Evolutionary conservation across 2,113 vertebrate genomes (phyloP), one percentile per base, ranked within the genome.

Genomic region (Camelus bactrianus): DNA sequence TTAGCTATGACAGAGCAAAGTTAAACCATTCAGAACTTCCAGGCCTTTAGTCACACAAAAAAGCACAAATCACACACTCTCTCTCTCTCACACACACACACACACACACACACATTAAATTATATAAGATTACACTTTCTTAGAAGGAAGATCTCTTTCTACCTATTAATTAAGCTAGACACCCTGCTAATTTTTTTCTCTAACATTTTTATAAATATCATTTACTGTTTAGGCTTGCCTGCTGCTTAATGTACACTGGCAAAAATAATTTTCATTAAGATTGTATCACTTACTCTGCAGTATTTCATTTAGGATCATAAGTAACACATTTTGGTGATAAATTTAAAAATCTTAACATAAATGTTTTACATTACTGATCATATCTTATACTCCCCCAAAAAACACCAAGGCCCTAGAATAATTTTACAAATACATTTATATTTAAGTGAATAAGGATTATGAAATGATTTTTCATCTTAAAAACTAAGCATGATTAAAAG

Each of bases 231-330:
- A 7, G 26, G 62, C 24, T 72, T 86, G 6, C 88, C 48, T 76
- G 2, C 28, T 75, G 26, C 38, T 65, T 84, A 89, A 64, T 22
- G 6, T 96, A 89, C 12, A 56, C 0, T 91, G 65, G 58, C 76
- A 91, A 95, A 93, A 89, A 56, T 62, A 72, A 58, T 42, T 52
- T 84, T 88, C 65, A 81, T 52, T 86, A 95, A 54, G 60, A 70
- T 19, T 67, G 56, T 12, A 35, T 30, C 24, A 73, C 14, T 48
- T 80, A 83, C 58, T 30, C 48, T 79, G 32, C 65, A 81, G 30
- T 75, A 92, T 56, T 87, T 91, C 77, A 84, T 52, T 93, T 48
- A 87, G 24, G 42, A 87, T 92, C 14, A 83, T 11, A 86, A 46
- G 56, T 91, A 91, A 95, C 24, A 77, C 16, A 87, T 11, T 79